Evolutionary conservation across 2,888 invertebrate species (phyloP).

Genomic region (Agonum fuliginosum): DNA sequence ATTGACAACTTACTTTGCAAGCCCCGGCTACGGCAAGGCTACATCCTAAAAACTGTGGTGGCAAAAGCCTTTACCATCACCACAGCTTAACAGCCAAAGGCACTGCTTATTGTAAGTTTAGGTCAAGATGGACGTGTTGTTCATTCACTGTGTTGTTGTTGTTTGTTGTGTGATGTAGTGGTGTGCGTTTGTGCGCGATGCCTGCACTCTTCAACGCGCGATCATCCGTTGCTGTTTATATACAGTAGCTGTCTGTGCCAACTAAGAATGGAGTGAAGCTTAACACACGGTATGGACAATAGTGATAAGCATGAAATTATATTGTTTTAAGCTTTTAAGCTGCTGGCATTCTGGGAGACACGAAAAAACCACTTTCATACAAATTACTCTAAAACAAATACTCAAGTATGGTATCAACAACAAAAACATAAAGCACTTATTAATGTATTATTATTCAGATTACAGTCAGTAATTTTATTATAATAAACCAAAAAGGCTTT

Average conservation of each 20-base stretch:
- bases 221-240: background rate
- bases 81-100: slow-evolving; percentile 52
- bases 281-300: slow-evolving; percentile 12
- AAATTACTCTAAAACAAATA: too few species aligned
- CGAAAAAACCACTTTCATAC: too few species aligned
- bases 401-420: too few species aligned
- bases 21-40: slow-evolving; percentile 37
- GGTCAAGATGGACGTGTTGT: slow-evolving; percentile 35
- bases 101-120: slow-evolving; percentile 43
- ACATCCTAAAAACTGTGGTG: slow-evolving; percentile 51
- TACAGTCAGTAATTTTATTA: too few species aligned
- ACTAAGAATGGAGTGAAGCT: background rate
- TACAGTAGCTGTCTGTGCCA: background rate
- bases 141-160: slow-evolving; percentile 20
- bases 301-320: slow-evolving; percentile 31
- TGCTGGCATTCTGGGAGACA: background rate
- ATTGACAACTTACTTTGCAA: background rate
- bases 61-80: slow-evolving; percentile 56
- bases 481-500: too few species aligned
- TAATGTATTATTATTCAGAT: too few species aligned
- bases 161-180: background rate
- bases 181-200: slow-evolving; percentile 17
- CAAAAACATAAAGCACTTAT: too few species aligned
- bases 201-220: slow-evolving; percentile 4
- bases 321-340: background rate